phyloP scores from a whole-genome alignment of 30 jellyfish, hydroid and myxozoan genomes.

The Mastigias papua region DNA sequence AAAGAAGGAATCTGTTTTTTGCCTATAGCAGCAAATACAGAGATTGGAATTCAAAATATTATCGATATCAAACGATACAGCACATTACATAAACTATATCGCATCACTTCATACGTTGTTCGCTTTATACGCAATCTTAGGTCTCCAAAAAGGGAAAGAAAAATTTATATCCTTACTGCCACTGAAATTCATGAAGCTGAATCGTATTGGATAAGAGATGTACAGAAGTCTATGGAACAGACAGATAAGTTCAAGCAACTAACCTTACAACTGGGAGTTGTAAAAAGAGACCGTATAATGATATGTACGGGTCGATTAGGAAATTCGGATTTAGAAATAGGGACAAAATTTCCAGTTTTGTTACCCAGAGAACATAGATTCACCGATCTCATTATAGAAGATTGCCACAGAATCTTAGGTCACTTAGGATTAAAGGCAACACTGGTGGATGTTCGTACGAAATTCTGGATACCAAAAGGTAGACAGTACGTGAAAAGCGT shows the following conservation, averaged over 20 bases:
- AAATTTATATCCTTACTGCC: not conserved
- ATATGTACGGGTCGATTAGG: conserved; percentile 44
- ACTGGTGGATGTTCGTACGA: conserved; percentile 56
- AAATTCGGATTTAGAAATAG: conserved; percentile 33
- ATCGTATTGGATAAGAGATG: not conserved
- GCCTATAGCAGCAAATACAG: not conserved
- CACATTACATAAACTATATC: not conserved
- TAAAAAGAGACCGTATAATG: conserved; percentile 10
- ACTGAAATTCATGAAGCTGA: not conserved
- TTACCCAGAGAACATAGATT: conserved; percentile 42
- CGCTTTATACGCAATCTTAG: not conserved
- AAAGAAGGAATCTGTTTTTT: conserved; percentile 11
- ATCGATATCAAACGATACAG: conserved; percentile 27
- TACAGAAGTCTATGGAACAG: not conserved
- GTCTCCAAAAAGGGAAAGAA: not conserved
- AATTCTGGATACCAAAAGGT: conserved; percentile 66
- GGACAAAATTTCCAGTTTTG: conserved; percentile 14
- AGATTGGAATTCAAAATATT: not conserved
- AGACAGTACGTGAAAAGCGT: conserved; percentile 60
- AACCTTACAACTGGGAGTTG: conserved; percentile 11
- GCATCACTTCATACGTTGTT: not conserved
- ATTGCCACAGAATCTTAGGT: conserved; percentile 46
- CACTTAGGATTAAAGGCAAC: conserved; percentile 33
- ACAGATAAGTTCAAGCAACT: not conserved
- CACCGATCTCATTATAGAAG: conserved; percentile 12